Evolutionary conservation across 2,888 invertebrate genomes (phyloP), one percentile per base, ranked within the genome.

Genomic region (Coelopa pilipes): DNA sequence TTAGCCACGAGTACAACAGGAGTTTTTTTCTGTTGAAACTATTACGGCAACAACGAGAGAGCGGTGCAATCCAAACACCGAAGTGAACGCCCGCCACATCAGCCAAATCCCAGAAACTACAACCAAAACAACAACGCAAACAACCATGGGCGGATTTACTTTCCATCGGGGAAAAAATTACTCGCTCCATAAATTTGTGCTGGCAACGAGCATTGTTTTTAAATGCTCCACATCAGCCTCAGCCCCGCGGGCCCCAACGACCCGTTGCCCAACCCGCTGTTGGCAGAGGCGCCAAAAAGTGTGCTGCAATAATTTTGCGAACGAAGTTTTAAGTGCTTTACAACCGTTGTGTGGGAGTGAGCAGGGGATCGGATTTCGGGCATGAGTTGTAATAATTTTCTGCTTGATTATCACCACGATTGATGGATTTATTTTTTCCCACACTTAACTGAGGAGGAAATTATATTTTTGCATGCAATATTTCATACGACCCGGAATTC

Each of bases 211-310:
- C 24, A 45, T 62, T 62, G 62, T 62, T 62, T 45, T 62, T 15
- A n/a, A 45, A 62, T 45, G 13, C 34, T 62, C 53, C 2, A 21
- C 62, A n/a, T 34, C 34, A 34, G 34, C 34, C 34, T 34, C 4
- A 34, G 34, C 34, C 4, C 34, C 4, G 34, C 7, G 34, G 34
- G 4, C 34, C 34, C 34, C 4, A 11, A 11, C 17, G 21, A 11
- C 17, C 24, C 34, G 34, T 34, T 34, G 34, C 34, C 34, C 34
- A 2, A 7, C 34, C 34, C 34, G 34, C 34, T 34, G 2, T 34
- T 69, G 69, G 69, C 69, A 69, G 59, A 47, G 57, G 57, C 59
- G 69, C 69, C 69, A 69, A 59, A 59, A 69, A 69, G 69, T 69
- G 47, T 69, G 69, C 69, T 59, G 59, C 47, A 69, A 59, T 59